Base-by-base conservation (phyloP, 2,888 invertebrate genomes). In the Molanna angustata region DNA sequence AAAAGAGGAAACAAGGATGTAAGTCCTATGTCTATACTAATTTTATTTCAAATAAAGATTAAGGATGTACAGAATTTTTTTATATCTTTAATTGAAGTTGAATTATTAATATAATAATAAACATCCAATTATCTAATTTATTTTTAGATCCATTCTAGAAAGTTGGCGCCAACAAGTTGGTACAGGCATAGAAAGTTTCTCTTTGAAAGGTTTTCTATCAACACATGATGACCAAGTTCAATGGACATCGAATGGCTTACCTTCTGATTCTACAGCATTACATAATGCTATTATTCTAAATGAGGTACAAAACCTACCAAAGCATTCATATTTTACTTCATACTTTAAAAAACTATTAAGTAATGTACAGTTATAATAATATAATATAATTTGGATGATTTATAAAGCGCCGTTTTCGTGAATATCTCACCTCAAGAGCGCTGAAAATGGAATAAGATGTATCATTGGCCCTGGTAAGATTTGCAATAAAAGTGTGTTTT, bases 241-340 rank as follows among this genome's bases (percentile, higher is more conserved):
- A 60, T 95, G 94, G 94, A 87, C 89, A 65, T 82, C 86, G 1
- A 88, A 92, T 65, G 93, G 94, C 0, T 72, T 95, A 4, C 87
- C 93, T 0, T 81, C 85, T 0, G 91, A 92, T 68, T 80, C 80
- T 51, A 74, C 89, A 7, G 88, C 90, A 3, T 72, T 88, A 44
- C 90, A 93, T 70, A 94, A 93, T 69, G 91, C 88, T 4, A 79
- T 90, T 11, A 80, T 89, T 40, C 83, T 92, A 57, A 78, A 86
- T 61, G 84, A 88, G 76, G 89, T 88, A 68, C 60, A 58, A 6
- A 27, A 7, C 11, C 11, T 27, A 27, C 7, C 6, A 27, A 27
- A 7, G 27, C 27, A 27, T 27, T n/a, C n/a, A n/a, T n/a, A n/a
- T n/a, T n/a, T n/a, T n/a, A n/a, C n/a, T n/a, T n/a, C n/a, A n/a